Conservation (phyloP, 2,113 vertebrate genomes). For the Myiozetetes cayanensis region DNA sequence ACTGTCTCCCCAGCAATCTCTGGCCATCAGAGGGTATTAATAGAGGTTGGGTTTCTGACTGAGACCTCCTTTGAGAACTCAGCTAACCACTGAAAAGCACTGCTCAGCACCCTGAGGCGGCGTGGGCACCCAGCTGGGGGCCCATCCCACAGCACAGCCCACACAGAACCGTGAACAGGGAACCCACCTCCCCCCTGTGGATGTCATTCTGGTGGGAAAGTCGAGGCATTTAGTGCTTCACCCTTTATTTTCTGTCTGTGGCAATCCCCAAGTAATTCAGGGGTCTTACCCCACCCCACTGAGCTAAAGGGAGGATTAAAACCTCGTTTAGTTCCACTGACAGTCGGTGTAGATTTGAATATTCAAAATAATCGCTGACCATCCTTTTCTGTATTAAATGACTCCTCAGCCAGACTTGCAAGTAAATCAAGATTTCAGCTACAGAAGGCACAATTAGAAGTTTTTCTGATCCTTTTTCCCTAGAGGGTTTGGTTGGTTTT, state of each 20-base stretch:
- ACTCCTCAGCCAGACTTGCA: neutral
- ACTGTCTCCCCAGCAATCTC: neutral
- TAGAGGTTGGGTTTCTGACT: neutral
- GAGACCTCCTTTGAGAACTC: neutral
- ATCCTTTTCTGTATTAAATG: neutral
- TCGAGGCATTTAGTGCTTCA: neutral
- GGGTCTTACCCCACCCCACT: neutral
- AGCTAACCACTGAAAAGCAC: neutral
- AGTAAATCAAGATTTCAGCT: neutral
- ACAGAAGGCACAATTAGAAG: neutral
- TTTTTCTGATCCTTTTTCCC: neutral
- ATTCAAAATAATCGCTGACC: neutral
- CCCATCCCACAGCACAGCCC: neutral
- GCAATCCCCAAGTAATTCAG: neutral
- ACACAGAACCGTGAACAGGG: neutral
- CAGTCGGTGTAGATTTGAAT: neutral
- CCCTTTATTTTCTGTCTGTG: neutral
- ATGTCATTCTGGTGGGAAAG: neutral
- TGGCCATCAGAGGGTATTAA: neutral
- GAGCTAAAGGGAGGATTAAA: neutral
- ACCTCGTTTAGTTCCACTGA: neutral
- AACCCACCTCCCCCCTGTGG: accelerated
- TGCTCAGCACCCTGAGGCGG: neutral
- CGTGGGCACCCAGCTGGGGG: neutral
- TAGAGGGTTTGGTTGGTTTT: neutral